Evolutionary conservation across 2,888 invertebrate species (phyloP).

Genomic region (Dolichomitus sp.): DNA sequence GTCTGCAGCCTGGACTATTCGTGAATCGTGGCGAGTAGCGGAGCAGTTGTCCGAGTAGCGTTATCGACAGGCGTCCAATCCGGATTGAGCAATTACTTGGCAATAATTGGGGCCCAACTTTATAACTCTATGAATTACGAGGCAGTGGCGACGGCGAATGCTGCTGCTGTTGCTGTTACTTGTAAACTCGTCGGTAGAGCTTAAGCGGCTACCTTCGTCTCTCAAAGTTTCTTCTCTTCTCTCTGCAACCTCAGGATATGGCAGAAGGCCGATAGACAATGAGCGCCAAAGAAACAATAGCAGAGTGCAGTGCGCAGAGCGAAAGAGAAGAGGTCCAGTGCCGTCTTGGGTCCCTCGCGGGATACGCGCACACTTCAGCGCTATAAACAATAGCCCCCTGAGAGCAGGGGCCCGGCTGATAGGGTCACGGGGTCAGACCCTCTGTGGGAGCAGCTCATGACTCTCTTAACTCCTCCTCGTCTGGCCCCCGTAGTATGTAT

Average conservation of each 20-base stretch:
- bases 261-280: conserved; percentile 75
- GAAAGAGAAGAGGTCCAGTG: conserved; percentile 45
- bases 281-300: conserved; percentile 77
- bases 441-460: conserved; percentile 83
- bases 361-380: conserved; percentile 77
- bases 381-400: conserved; percentile 79
- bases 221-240: conserved; percentile 52
- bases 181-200: not conserved
- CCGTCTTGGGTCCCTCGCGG: conserved; percentile 67
- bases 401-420: conserved; percentile 79
- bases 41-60: conserved; percentile 62
- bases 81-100: conserved; percentile 80
- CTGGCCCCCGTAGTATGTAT: conserved; percentile 61
- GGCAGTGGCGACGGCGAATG: conserved; percentile 70
- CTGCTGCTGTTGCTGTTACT: conserved; percentile 5
- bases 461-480: conserved; percentile 80
- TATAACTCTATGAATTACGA: conserved; percentile 77
- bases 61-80: conserved; percentile 67
- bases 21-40: conserved; percentile 39
- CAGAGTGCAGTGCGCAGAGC: conserved; percentile 21
- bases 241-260: conserved; percentile 26
- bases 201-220: conserved; percentile 17
- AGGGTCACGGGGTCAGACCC: conserved; percentile 83
- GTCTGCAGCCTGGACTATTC: conserved; percentile 17
- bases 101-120: conserved; percentile 77